phyloP scores from a whole-genome alignment of 2,888 invertebrate species.

The Xestia xanthographa region DNA sequence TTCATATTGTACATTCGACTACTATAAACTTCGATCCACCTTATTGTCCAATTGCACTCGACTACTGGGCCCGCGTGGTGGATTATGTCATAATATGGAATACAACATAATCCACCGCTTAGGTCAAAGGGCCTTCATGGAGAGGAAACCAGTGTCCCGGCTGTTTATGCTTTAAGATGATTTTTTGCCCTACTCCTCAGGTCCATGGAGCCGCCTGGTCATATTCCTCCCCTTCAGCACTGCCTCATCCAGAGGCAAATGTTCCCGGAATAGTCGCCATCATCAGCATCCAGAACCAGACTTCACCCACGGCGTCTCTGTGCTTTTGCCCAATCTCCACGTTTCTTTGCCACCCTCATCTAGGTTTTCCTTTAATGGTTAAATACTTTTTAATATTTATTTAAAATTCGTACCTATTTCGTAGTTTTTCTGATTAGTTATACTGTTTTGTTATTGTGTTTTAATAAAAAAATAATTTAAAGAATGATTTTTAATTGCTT shows the following conservation, averaged over 20 bases:
- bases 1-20: too few relatives aligned
- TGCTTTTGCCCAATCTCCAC: not conserved
- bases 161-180: not conserved
- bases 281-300: not conserved
- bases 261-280: not conserved
- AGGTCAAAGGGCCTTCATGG: not conserved
- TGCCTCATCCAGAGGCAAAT: conserved; percentile 23
- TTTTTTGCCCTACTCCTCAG: conserved; percentile 13
- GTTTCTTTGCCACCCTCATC: not conserved
- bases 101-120: not conserved
- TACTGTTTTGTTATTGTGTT: conserved; percentile 1
- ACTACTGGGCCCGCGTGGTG: not conserved
- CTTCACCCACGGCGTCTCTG: not conserved
- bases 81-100: not conserved
- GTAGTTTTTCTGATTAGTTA: not conserved
- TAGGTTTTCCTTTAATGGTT: not conserved
- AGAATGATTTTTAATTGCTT: not conserved
- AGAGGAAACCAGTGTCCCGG: too few relatives aligned
- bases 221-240: conserved; percentile 34
- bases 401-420: not conserved
- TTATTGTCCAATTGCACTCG: too few relatives aligned
- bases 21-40: too few relatives aligned
- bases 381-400: not conserved
- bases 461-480: not conserved
- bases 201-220: conserved; percentile 50